Base-by-base conservation (phyloP, 2,113 vertebrate species). In the Reinhardtius hippoglossoides region DNA sequence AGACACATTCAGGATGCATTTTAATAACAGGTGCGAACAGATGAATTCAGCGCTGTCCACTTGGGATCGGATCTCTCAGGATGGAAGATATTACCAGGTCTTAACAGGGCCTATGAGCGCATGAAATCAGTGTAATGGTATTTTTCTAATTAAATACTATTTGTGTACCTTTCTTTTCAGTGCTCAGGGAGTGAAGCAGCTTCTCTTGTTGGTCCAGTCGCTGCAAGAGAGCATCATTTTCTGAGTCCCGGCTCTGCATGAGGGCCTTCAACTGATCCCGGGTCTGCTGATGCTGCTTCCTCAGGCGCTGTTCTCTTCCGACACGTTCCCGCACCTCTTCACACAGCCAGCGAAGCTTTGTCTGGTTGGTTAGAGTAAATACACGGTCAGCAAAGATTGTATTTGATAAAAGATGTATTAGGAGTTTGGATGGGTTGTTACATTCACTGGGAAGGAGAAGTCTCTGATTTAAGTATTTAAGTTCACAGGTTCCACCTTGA, bases 261-360 rank as follows among this genome's bases (percentile, higher is more conserved):
- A 97, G 85, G 4, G 92, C 90, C 85, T 94, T 94, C 59, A 97
- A 88, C 69, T 98, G 95, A 55, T 97, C 95, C 78, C 88, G 94
- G 83, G 93, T 94, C 75, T 96, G 93, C 46, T 93, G 88, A 9
- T 96, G 88, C 65, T 93, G 94, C 59, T 83, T 91, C 71, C 86
- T 92, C 21, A 97, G 87, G 48, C 88, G 95, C 79, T 92, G 93
- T 71, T 97, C 96, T 81, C 91, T 93, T 26, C 31, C 91, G 70
- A 95, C 95, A 55, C 94, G 90, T 74, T 97, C 97, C 26, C 89
- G 95, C 85, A 96, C 90, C 80, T 99, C 97, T 83, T 97, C 96
- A n/a, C 96, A 95, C 44, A 99, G 92, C 97, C 96, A 98, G 27
- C 89, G 90, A 0, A 94, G 83, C 81, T 93, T 94, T 6, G 82